A percentile compares a stretch with the other conserved stretches of the same genome.
phyloP scores from a whole-genome alignment of 2,113 vertebrate genomes.

The Ascaphus truei region DNA sequence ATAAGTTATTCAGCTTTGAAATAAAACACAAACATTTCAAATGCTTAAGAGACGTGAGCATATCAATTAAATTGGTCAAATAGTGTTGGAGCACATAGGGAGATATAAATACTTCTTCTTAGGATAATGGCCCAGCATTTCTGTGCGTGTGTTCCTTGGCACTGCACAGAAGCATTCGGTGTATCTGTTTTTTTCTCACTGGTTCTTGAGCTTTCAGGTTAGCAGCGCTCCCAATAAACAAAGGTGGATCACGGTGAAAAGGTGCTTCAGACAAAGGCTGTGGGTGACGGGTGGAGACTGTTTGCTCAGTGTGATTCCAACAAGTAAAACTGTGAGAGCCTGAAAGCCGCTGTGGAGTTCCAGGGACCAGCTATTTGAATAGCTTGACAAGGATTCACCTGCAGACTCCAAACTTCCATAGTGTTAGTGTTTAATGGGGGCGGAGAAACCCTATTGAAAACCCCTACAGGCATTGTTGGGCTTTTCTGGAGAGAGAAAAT shows the following conservation, averaged over 20 bases:
- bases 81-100: no score
- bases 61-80: no score
- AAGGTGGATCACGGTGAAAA: conserved; percentile 65
- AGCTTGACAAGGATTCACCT: conserved; percentile 58
- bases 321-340: conserved; percentile 58
- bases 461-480: conserved; percentile 49
- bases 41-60: no score
- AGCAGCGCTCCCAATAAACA: conserved; percentile 51
- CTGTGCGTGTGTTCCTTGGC: conserved; percentile 31
- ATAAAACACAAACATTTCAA: no score
- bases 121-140: no score
- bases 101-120: no score
- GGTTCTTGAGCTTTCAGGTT: conserved; percentile 49
- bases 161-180: conserved; percentile 28
- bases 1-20: no score
- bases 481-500: conserved; percentile 41
- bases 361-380: conserved; percentile 46
- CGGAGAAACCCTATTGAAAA: conserved; percentile 45
- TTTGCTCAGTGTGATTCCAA: conserved; percentile 76
- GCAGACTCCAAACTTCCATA: conserved; percentile 41
- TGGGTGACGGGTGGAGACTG: conserved; percentile 72
- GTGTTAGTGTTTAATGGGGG: conserved; percentile 40
- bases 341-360: conserved; percentile 57
- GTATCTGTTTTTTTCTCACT: conserved; percentile 41
- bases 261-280: conserved; percentile 67